Conservation (phyloP, 2,888 invertebrate species). For the Stenodema calcarata region DNA sequence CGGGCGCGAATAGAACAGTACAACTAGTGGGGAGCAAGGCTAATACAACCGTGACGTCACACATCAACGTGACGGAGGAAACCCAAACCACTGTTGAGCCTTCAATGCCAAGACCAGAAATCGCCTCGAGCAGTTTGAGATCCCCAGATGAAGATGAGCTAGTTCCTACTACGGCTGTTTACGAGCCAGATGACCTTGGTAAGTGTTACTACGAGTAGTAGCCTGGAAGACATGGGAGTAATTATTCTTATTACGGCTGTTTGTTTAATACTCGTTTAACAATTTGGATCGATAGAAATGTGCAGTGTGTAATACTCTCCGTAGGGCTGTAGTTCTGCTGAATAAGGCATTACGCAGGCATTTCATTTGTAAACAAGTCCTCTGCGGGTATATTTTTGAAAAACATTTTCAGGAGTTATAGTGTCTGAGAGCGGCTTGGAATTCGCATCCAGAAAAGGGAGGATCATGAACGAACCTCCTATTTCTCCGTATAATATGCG, state of each 20-base stretch:
- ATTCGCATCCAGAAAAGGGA: not conserved
- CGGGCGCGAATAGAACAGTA: not conserved
- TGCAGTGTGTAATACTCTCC: too few relatives aligned
- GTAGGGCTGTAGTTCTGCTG: too few relatives aligned
- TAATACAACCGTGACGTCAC: not conserved
- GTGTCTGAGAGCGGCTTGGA: not conserved
- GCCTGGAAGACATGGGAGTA: too few relatives aligned
- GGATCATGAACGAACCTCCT: slow-evolving; percentile 22
- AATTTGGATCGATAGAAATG: too few relatives aligned
- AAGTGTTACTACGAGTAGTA: not conserved
- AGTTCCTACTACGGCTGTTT: not conserved
- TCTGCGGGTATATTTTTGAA: not conserved
- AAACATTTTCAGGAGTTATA: not conserved
- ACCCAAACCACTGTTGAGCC: not conserved
- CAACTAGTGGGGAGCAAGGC: not conserved
- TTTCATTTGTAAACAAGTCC: not conserved
- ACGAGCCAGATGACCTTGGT: not conserved
- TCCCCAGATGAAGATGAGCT: not conserved
- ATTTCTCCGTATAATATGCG: not conserved
- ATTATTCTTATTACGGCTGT: too few relatives aligned
- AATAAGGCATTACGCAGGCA: too few relatives aligned
- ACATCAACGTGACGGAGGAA: slow-evolving; percentile 8
- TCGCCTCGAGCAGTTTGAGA: not conserved
- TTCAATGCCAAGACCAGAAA: slow-evolving; percentile 19
- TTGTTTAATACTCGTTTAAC: too few relatives aligned